phyloP scores from a whole-genome alignment of 2,113 vertebrate species.

The Daboia siamensis region DNA sequence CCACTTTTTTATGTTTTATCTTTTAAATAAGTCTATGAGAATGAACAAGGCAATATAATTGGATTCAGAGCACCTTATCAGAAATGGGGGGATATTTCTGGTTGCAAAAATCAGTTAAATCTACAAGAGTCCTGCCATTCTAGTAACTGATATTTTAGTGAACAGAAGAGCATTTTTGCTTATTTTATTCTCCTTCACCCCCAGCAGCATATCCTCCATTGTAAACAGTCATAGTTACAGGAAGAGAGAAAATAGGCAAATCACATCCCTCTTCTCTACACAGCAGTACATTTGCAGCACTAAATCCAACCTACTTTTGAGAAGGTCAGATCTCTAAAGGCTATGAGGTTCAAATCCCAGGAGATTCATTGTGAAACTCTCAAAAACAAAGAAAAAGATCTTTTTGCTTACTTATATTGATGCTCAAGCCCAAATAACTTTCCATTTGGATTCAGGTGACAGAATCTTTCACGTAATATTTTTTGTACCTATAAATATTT shows the following conservation, averaged over 20 bases:
- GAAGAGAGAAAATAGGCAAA: neutral
- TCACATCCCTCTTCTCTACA: neutral
- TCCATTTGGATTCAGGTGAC: constrained; percentile 65
- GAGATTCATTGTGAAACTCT: neutral
- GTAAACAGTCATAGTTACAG: neutral
- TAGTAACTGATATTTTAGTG: neutral
- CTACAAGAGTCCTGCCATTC: neutral
- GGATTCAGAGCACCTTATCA: neutral
- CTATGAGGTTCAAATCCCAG: neutral
- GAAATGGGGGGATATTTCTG: neutral
- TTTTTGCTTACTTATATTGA: constrained; percentile 82
- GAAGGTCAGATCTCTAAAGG: neutral
- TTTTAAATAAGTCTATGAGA: neutral
- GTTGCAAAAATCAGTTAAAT: neutral
- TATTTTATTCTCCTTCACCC: neutral
- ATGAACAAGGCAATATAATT: neutral
- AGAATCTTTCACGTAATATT: constrained; percentile 83
- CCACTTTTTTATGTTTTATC: neutral
- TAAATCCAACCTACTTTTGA: neutral
- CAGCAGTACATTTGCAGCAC: neutral
- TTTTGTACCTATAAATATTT: constrained; percentile 79
- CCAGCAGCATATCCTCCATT: neutral
- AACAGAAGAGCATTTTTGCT: neutral
- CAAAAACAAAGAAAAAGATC: neutral
- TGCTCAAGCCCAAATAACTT: constrained; percentile 76